Base-by-base conservation (phyloP, 2,113 vertebrate species). In the Saguinus imperator region DNA sequence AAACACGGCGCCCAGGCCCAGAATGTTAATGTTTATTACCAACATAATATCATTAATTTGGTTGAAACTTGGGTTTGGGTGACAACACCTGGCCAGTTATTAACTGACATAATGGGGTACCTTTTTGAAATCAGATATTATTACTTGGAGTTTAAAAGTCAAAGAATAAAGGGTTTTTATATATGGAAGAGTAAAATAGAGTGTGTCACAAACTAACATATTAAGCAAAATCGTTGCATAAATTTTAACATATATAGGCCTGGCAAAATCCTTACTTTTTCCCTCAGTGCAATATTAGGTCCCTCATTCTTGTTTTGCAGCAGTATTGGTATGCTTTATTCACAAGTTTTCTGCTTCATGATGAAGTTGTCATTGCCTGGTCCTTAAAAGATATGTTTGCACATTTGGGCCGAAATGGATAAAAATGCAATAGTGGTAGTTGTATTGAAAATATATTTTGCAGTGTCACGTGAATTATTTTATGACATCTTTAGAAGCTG, bases 131-230 rank as follows among this genome's bases (percentile, higher is more conserved):
- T 91, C 32, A 55, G 37, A 21, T 94, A 23, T 92, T 93, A 43
- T 40, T 93, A 55, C 23, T 66, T 87, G 35, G 66, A 55, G 9
- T 85, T 96, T 80, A 89, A 88, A 94, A 94, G 68, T 91, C 45
- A 77, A 84, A 94, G 61, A 95, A 55, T 64, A 66, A 76, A 90
- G 92, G 87, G 21, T 4, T 92, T 3, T 85, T 68, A 91, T 21
- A 52, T 76, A 25, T 45, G 13, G 48, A 94, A 37, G 48, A 52
- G 80, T 96, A 66, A 84, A 68, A 29, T 92, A 32, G 37, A 87
- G 64, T 82, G 52, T 72, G 75, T 81, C 81, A 94, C n/a, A 87
- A 80, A 66, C 25, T 76, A 94, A 68, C 48, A 57, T 32, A 29
- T 72, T 83, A 94, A 66, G 52, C 40, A 94, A 43, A 90, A 77